Evolutionary conservation across 2,888 invertebrate genomes (phyloP), one percentile per base, ranked within the genome.

Genomic region (Chymomyza amoena): DNA sequence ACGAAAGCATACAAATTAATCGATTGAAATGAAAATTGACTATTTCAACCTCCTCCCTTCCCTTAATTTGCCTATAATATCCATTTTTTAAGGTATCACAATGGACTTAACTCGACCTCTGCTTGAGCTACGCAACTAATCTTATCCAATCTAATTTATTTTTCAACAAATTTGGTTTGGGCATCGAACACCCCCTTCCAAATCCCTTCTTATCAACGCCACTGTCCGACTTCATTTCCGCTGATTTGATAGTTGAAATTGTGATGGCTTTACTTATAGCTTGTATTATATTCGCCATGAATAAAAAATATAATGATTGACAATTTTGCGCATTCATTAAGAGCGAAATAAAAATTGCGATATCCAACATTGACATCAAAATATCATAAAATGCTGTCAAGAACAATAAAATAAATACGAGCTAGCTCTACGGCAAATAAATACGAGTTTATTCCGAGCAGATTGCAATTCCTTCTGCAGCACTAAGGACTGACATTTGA

Each of bases 241-340:
- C 6, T 15, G 10, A 18, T 54, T 54, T 54, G n/a, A 54, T 51
- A 51, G n/a, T 54, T 54, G 10, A 13, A 16, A 18, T 2, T n/a
- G 16, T 18, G 18, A 54, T 54, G 52, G n/a, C 16, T 32, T 32
- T 32, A 6, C 39, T 45, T 45, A 32, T 45, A 4, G 39, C 39
- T 15, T 10, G 13, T 45, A 45, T 45, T 6, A 36, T 7, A 36
- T 36, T 9, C 13, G 13, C 39, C 10, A 45, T 45, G 39, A 45
- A 45, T 45, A 45, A 45, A 45, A 45, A 13, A 45, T 13, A 54
- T 54, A 57, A 57, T 57, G 57, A 57, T 57, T 57, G 57, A 57
- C 57, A 57, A 57, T 57, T 57, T 57, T 57, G 57, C 57, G 25
- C 57, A 57, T 57, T 57, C 57, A 57, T 57, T 57, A 57, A 57